These are phyloP conservation scores for Papilio protenor DNA, from an alignment of 2,888 invertebrate species.

Conservation along the genomic window DNA sequence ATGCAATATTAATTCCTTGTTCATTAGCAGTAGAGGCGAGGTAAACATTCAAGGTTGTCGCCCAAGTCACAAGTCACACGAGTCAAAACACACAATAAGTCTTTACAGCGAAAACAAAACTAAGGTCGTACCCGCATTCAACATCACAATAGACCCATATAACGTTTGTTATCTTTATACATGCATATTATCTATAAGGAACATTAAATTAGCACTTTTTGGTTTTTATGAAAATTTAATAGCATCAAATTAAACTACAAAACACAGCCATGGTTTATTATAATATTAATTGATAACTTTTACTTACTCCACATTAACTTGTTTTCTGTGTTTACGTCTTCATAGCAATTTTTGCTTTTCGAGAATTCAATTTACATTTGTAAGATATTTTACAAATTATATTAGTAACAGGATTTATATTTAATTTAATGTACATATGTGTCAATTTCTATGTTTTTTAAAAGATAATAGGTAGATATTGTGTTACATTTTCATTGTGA, in stretches of 20 bases:
- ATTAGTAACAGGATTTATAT: not conserved
- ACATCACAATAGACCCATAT: constrained; percentile 45
- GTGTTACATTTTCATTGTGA: too few relatives aligned
- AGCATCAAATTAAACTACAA: not conserved
- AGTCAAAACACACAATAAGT: constrained; percentile 56
- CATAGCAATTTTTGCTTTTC: too few relatives aligned
- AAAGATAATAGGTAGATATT: not conserved
- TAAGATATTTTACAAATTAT: not conserved
- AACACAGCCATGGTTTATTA: not conserved
- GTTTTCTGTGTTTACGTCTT: not conserved
- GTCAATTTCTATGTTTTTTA: not conserved
- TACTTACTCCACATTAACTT: not conserved
- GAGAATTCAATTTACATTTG: not conserved
- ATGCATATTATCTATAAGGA: constrained; percentile 15
- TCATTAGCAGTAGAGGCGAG: constrained; percentile 45
- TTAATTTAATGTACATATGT: not conserved
- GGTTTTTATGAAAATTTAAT: not conserved
- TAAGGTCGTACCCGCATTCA: constrained; percentile 60
- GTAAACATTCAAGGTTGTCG: constrained; percentile 66
- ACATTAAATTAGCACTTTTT: constrained; percentile 4
- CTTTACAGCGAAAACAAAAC: constrained; percentile 56
- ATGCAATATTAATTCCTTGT: constrained; percentile 42
- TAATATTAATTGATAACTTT: not conserved
- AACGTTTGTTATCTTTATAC: constrained; percentile 37
- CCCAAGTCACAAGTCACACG: constrained; percentile 51